Conservation (phyloP, 2,797 vertebrate genomes). For the Epinephelus malabaricus region DNA sequence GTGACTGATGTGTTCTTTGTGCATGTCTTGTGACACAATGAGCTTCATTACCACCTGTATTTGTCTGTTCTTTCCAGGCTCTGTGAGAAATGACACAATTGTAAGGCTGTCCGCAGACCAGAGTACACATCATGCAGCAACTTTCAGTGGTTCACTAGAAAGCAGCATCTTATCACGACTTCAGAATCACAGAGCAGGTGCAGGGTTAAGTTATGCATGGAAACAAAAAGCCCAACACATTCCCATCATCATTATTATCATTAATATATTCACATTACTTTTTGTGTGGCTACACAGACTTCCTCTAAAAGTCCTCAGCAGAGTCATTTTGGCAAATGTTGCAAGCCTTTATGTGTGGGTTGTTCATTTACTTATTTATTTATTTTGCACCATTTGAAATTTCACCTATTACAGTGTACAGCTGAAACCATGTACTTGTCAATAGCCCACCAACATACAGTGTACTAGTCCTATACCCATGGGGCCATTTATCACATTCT, state of each 20-base stretch:
- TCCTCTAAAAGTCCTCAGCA: slow-evolving; percentile 1
- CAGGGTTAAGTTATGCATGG: background rate
- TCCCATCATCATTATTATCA: no score
- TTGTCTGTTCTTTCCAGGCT: slow-evolving; percentile 9
- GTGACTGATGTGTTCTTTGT: slow-evolving; percentile 28
- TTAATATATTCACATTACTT: slow-evolving; percentile 3
- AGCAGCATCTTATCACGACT: slow-evolving; percentile 1
- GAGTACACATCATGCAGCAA: background rate
- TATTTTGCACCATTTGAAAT: background rate
- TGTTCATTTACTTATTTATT: background rate
- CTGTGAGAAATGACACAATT: slow-evolving; percentile 4
- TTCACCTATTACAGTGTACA: background rate
- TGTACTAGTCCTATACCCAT: background rate
- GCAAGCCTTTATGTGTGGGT: background rate
- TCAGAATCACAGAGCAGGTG: slow-evolving; percentile 8
- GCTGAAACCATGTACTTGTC: slow-evolving; percentile 16
- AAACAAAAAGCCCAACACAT: background rate
- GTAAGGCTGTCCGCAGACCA: background rate
- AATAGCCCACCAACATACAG: slow-evolving; percentile 18
- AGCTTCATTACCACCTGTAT: slow-evolving; percentile 19
- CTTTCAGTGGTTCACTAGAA: background rate
- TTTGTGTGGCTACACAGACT: background rate
- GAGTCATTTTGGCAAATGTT: background rate
- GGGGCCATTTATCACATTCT: slow-evolving; percentile 14
- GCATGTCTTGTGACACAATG: slow-evolving; percentile 21